phyloP scores from a whole-genome alignment of 1,140 invertebrate species.

The Drosophila serrata region DNA sequence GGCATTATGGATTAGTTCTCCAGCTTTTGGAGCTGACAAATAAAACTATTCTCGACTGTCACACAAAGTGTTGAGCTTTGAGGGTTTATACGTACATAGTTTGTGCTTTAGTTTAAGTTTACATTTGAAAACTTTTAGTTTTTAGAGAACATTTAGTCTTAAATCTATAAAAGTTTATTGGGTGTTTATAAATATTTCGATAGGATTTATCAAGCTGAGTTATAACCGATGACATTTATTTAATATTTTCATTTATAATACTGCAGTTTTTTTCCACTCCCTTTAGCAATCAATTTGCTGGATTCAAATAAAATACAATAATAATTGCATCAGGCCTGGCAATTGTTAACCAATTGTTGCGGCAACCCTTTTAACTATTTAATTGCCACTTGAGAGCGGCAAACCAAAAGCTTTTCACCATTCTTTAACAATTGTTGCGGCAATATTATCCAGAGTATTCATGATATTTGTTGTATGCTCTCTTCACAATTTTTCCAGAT shows the following conservation, averaged over 20 bases:
- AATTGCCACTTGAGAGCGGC: slow-evolving; percentile 32
- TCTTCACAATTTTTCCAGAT: slow-evolving; percentile 56
- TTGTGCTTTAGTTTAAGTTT: background rate
- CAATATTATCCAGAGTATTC: slow-evolving; percentile 30
- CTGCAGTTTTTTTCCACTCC: background rate
- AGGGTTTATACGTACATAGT: slow-evolving; percentile 1
- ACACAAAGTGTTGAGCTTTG: slow-evolving; percentile 19
- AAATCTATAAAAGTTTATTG: no score
- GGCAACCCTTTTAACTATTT: slow-evolving; percentile 13
- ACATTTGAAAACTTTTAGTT: background rate
- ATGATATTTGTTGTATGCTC: slow-evolving; percentile 10
- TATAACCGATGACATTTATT: no score
- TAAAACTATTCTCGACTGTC: slow-evolving; percentile 37
- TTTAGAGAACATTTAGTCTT: no score
- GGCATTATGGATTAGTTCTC: slow-evolving; percentile 50
- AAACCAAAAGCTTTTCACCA: slow-evolving; percentile 5
- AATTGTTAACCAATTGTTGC: slow-evolving; percentile 11
- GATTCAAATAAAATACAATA: background rate
- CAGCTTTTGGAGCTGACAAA: slow-evolving; percentile 18
- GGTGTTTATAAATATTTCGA: background rate
- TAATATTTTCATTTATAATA: background rate
- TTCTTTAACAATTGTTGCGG: slow-evolving; percentile 26
- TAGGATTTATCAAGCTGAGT: background rate
- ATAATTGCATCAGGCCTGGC: background rate
- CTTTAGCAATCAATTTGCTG: no score